Conservation (phyloP, 92 coral and sea anemone species). For the Epizoanthus scotinus region DNA sequence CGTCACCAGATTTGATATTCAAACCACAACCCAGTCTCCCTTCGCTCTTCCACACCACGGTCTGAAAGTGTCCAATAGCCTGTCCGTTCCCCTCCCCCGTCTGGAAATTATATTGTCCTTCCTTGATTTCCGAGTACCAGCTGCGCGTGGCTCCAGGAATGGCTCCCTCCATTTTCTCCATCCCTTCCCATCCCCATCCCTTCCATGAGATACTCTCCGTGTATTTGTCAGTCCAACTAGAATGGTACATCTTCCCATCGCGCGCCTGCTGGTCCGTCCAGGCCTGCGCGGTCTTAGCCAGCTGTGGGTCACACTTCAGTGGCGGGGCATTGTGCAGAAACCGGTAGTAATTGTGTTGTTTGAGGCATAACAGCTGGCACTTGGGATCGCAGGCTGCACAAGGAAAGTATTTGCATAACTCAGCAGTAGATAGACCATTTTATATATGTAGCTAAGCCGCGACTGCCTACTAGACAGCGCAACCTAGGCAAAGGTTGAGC, state of each 20-base stretch:
- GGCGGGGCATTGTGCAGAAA: slow-evolving; percentile 42
- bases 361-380: slow-evolving; percentile 45
- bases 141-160: slow-evolving; percentile 73
- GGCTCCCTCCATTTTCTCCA: slow-evolving; percentile 70
- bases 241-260: slow-evolving; percentile 60
- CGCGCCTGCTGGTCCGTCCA: slow-evolving; percentile 42
- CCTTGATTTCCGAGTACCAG: slow-evolving; percentile 85
- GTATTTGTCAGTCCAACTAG: slow-evolving; percentile 64
- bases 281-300: slow-evolving; percentile 46
- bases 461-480: too few relatives aligned
- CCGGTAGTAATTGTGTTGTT: slow-evolving; percentile 49
- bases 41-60: slow-evolving; percentile 77
- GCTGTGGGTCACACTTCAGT: slow-evolving; percentile 45
- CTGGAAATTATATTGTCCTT: slow-evolving; percentile 56
- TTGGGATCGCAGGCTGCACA: slow-evolving; percentile 25
- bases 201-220: slow-evolving; percentile 87
- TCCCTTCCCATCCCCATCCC: slow-evolving; percentile 75
- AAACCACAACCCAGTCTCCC: slow-evolving; percentile 72
- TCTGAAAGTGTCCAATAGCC: slow-evolving; percentile 69
- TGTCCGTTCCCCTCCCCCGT: slow-evolving; percentile 64
- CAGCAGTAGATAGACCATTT: too few relatives aligned
- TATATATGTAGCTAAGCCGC: too few relatives aligned
- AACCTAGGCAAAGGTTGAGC: too few relatives aligned
- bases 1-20: slow-evolving; percentile 22
- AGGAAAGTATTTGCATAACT: not conserved